Evolutionary conservation across 2,113 vertebrate genomes (phyloP), one percentile per base, ranked within the genome.

Genomic region (Eubucco bourcierii): DNA sequence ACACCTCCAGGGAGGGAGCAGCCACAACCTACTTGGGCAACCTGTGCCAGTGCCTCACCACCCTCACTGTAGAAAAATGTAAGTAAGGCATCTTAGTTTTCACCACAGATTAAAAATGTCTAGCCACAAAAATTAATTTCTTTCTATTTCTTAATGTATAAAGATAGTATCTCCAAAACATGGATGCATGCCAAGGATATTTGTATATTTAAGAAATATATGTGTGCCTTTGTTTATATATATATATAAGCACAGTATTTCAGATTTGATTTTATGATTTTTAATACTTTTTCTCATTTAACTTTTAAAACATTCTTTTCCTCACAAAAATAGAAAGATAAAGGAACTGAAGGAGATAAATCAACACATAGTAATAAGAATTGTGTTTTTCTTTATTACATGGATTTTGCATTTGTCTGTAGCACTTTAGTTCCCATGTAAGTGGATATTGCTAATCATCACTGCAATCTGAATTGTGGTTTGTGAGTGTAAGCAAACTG

Each of bases 401-500:
- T 7, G 58, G 50, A 27, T 79, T 85, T 87, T 78, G 28, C 12
- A 9, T 90, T 79, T 77, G 19, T 86, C 41, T 88, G 25, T 41
- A 87, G 50, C 27, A 47, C 56, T 87, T 80, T 20, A 79, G 28
- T 11, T 90, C 23, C 60, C 6, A 1, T 15, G n/a, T 79, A 88
- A 94, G 28, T 20, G 10, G 46, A 47, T 90, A 72, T 76, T 90
- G 39, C 41, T 90, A 84, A 90, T 91, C 77, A 76, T 46, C 23
- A 10, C 39, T 86, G 59, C 64, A 85, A 56, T 79, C 66, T 88
- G 82, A 94, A 50, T n/a, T 90, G 91, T 94, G 66, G 59, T 88
- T 80, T 86, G 52, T 28, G 63, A 94, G 61, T 80, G 72, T 80
- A 94, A 74, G 41, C 24, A 66, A 58, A 50, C 7, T 2, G 12